Evolutionary conservation across 2,797 vertebrate species (phyloP).

Genomic region (Leptatherina wallacei): DNA sequence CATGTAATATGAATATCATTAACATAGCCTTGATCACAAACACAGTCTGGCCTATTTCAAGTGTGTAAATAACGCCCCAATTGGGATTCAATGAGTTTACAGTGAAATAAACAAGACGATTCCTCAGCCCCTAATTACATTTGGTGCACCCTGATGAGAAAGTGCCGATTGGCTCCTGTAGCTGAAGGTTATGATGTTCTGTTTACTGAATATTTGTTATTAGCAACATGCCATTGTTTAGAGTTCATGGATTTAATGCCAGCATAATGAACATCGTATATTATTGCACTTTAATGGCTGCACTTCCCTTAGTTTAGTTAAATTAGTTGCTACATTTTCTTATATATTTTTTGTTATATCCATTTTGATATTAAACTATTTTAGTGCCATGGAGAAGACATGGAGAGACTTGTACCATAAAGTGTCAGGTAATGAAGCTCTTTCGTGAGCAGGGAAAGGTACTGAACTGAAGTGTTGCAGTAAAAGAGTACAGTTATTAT

Average conservation of each 20-base stretch:
- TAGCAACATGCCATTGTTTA: slow-evolving; percentile 37
- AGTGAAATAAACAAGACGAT: slow-evolving; percentile 67
- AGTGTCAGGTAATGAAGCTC: slow-evolving; percentile 31
- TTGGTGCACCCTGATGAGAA: slow-evolving; percentile 54
- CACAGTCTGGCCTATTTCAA: slow-evolving; percentile 69
- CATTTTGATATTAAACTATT: slow-evolving; percentile 14
- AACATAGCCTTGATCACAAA: slow-evolving; percentile 74
- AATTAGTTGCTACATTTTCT: slow-evolving; percentile 6
- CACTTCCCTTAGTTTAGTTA: slow-evolving; percentile 1
- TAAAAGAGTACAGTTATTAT: slow-evolving; percentile 29
- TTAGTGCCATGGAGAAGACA: slow-evolving; percentile 5
- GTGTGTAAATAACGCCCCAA: slow-evolving; percentile 67
- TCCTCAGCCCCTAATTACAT: slow-evolving; percentile 65
- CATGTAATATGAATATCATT: slow-evolving; percentile 70
- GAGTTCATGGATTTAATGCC: slow-evolving; percentile 19
- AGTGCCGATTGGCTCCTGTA: slow-evolving; percentile 70
- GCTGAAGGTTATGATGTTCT: slow-evolving; percentile 63
- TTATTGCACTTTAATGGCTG: slow-evolving; percentile 16
- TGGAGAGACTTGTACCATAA: too few relatives aligned
- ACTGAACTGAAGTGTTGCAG: slow-evolving; percentile 15
- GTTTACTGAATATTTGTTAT: slow-evolving; percentile 53
- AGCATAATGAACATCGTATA: slow-evolving; percentile 20
- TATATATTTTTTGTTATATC: neutral
- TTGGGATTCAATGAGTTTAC: slow-evolving; percentile 67
- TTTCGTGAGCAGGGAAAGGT: slow-evolving; percentile 17